These are phyloP conservation scores for Nyctibius bracteatus DNA, from an alignment of 2,113 vertebrate genomes.

Conservation along the genomic window DNA sequence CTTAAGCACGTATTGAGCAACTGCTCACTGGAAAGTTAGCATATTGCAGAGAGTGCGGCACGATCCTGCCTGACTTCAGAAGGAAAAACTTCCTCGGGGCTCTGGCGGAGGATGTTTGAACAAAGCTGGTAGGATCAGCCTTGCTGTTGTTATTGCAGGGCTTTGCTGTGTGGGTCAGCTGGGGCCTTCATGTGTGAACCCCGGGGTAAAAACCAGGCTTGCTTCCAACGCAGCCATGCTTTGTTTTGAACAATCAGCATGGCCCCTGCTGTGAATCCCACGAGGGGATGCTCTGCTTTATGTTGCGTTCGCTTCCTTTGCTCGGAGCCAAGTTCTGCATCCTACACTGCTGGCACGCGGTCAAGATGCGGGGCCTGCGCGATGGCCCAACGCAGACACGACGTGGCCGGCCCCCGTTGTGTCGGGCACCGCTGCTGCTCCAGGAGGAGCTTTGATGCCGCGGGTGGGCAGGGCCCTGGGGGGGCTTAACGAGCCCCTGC, in stretches of 20 bases:
- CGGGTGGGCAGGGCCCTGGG: background rate
- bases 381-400: background rate
- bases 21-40: background rate
- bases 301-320: background rate
- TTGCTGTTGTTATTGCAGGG: background rate
- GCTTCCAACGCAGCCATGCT: background rate
- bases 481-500: background rate
- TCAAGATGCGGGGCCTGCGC: background rate
- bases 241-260: background rate
- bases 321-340: background rate
- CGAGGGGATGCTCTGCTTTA: background rate
- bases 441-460: too few species aligned
- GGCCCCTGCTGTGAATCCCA: background rate
- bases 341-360: background rate
- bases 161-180: background rate
- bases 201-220: background rate
- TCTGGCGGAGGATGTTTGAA: background rate
- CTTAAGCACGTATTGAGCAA: slow-evolving; percentile 18
- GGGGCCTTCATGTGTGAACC: background rate
- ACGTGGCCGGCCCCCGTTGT: rapidly evolving
- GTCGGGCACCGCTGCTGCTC: rapidly evolving
- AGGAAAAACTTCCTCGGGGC: background rate
- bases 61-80: background rate
- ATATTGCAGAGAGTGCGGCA: background rate
- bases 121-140: background rate